Evolutionary conservation across 2,888 invertebrate genomes (phyloP), one percentile per base, ranked within the genome.

Genomic region (Tiphia femorata): DNA sequence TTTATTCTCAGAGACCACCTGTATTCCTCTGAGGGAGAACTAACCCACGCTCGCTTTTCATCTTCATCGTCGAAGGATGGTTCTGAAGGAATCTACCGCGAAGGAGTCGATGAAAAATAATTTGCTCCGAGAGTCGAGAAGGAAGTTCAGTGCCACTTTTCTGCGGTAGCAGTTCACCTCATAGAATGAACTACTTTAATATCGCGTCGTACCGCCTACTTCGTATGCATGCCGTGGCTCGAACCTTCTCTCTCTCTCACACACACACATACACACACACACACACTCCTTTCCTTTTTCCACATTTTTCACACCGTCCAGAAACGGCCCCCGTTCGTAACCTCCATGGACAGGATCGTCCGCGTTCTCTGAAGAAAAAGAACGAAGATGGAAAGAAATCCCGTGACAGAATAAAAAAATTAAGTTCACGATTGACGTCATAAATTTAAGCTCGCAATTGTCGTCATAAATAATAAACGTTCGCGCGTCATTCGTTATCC

Each of bases 141-240:
- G n/a, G 38, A 10, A 19, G 12, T 38, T 38, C 38, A 10, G 12
- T 1, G 33, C 33, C 33, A 33, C 14, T 20, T 38, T 20, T 33
- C 30, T 37, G 38, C 48, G 62, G 49, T 44, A 48, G 49, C 47
- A 40, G 38, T 47, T 50, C 41, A 51, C 47, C 56, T 65, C 25
- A 38, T 46, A 47, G 56, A 59, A 47, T 55, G 67, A 64, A 62
- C 60, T 69, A 68, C 70, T 69, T 75, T 75, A 75, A 74, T 75
- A 73, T 71, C 67, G 63, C 64, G 59, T 57, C 66, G n/a, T 61
- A 65, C 64, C 67, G 66, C 60, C 72, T 68, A 73, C 67, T 75
- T 75, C 67, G 71, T 75, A 75, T 75, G 75, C 75, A 66, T 60
- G 48, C 67, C 69, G 59, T 58, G 65, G 5, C 25, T 8, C 25